Conservation (phyloP, 2,113 vertebrate species). For the Rhinopithecus roxellana region DNA sequence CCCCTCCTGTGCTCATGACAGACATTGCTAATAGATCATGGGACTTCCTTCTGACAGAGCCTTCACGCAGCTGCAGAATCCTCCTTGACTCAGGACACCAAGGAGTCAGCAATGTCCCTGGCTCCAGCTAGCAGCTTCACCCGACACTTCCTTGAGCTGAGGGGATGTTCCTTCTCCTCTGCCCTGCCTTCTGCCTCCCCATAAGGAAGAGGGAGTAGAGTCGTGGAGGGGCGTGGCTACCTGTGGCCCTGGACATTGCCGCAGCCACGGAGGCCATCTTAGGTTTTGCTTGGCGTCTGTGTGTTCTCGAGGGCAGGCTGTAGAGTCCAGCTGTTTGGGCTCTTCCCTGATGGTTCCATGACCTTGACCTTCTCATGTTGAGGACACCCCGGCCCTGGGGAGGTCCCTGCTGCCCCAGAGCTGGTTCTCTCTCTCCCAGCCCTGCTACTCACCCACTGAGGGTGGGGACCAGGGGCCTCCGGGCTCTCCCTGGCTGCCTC, state of each 20-base stretch:
- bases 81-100: not conserved
- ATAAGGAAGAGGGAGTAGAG: not conserved
- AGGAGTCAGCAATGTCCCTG: too few relatives aligned
- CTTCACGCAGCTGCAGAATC: fast-evolving
- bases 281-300: fast-evolving
- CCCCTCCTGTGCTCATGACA: too few relatives aligned
- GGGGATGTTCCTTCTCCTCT: too few relatives aligned
- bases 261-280: fast-evolving
- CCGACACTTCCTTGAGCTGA: not conserved
- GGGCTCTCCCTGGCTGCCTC: not conserved
- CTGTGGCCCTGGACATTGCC: fast-evolving
- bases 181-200: not conserved
- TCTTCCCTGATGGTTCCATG: not conserved
- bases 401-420: too few relatives aligned
- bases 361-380: not conserved
- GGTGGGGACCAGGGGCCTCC: not conserved
- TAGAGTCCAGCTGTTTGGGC: fast-evolving
- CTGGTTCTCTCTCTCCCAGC: not conserved
- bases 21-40: too few relatives aligned
- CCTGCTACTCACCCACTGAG: not conserved
- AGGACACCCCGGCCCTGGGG: not conserved
- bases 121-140: not conserved
- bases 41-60: not conserved
- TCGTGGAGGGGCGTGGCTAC: fast-evolving
- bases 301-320: not conserved